Conservation (phyloP, 2,888 invertebrate species). For the Eueremaeus valkanovi region DNA sequence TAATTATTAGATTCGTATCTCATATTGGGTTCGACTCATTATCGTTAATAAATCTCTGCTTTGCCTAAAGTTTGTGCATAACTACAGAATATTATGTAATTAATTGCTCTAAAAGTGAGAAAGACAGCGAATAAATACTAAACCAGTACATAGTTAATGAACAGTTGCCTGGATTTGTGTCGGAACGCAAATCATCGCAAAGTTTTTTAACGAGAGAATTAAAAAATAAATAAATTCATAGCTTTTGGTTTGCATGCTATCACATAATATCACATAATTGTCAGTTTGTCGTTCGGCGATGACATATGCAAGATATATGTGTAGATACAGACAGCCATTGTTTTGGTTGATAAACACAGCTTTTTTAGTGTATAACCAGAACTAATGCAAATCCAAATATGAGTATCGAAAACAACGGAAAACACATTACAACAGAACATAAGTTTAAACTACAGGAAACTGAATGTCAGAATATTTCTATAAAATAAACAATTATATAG, state of each 20-base stretch:
- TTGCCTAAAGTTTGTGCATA: not conserved
- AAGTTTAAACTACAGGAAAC: conserved; percentile 4
- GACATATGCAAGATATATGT: conserved; percentile 3
- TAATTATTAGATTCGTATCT: conserved; percentile 4
- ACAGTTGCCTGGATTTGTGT: not conserved
- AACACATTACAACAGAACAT: not conserved
- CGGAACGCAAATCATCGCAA: conserved; percentile 5
- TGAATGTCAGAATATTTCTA: not conserved
- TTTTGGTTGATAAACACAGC: no score
- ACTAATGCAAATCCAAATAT: no score
- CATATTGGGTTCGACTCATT: not conserved
- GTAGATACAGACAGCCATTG: not conserved
- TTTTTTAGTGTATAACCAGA: no score
- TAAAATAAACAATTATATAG: not conserved
- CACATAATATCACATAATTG: conserved; percentile 17
- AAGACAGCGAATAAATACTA: not conserved
- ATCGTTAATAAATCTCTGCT: conserved; percentile 2
- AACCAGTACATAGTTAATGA: not conserved
- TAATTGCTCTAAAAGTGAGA: not conserved
- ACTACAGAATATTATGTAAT: not conserved
- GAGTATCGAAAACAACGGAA: not conserved
- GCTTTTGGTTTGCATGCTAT: conserved; percentile 16
- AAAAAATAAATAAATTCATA: conserved; percentile 31
- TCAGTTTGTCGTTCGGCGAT: conserved; percentile 16
- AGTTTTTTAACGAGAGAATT: conserved; percentile 15